Base-by-base conservation (phyloP, 2,888 invertebrate genomes). In the Hypsopygia costalis region DNA sequence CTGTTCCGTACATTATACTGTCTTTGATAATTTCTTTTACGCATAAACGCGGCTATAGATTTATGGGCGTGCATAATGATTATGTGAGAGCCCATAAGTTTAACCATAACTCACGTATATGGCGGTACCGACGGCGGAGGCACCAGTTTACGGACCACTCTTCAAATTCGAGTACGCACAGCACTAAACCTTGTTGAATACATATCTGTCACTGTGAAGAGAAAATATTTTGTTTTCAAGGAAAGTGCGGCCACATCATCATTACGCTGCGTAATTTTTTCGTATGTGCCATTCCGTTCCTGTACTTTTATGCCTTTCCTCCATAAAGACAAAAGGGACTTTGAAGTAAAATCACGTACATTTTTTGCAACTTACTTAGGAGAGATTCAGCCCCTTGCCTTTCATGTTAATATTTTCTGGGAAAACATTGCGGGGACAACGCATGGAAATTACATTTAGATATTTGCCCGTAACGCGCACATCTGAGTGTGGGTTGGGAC, bases 341-440 rank as follows among this genome's bases (percentile, higher is more conserved):
- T 88, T 87, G 88, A 87, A 88, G 87, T 88, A 81, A 88, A 88
- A 88, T 88, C 88, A 88, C 88, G 88, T 88, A 88, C 85, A 87
- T 88, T 88, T 88, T 88, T 88, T 88, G 87, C 87, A 88, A 88
- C 87, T 88, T 88, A 88, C 88, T 88, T 87, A 88, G 81, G 81
- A 86, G 79, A 86, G 85, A 85, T 81, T 83, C 85, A 83, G 86
- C 81, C 87, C 83, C 86, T 82, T 83, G 78, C 81, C 80, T 81
- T 81, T 76, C 74, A 86, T 87, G 88, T 88, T 87, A 87, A 88
- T 88, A 87, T 88, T 87, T 87, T 87, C 79, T 81, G 82, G 83
- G 79, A 82, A 88, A 86, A 88, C 87, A 87, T 86, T 85, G 87
- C 81, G 83, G 85, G 85, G 87, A 87, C 87, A 82, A 82, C 83